These are phyloP conservation scores for Schizotus pectinicornis DNA, from an alignment of 2,888 invertebrate species.

Conservation along the genomic window DNA sequence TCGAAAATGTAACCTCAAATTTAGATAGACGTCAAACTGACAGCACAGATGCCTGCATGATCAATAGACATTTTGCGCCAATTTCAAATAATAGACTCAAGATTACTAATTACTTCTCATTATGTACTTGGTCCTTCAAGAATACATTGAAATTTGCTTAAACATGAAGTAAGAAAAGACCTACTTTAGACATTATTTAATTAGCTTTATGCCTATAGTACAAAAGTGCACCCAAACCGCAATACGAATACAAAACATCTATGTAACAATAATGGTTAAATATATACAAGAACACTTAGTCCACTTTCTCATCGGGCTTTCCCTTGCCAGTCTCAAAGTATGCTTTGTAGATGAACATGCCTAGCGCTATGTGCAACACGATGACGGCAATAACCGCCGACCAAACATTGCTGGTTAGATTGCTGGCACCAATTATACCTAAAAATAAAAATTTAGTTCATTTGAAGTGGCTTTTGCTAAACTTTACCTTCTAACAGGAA, in stretches of 20 bases:
- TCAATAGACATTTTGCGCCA: no score
- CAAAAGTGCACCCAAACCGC: not conserved
- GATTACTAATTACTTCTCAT: no score
- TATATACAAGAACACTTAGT: constrained; percentile 33
- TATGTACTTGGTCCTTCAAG: no score
- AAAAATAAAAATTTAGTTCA: constrained; percentile 36
- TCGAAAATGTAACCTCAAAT: no score
- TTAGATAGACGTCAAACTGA: no score
- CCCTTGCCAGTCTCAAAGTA: constrained; percentile 65
- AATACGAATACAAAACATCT: constrained; percentile 10
- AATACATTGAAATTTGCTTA: no score
- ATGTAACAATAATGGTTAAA: constrained; percentile 10
- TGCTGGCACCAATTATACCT: constrained; percentile 61
- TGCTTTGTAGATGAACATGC: constrained; percentile 78
- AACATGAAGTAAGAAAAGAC: no score
- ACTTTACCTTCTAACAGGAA: constrained; percentile 71
- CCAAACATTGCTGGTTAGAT: constrained; percentile 75
- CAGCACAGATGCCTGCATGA: no score
- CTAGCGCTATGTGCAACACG: constrained; percentile 77
- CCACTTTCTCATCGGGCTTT: constrained; percentile 50
- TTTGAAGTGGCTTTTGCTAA: not conserved
- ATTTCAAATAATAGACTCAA: no score
- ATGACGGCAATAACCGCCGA: constrained; percentile 79
- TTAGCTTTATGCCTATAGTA: no score
- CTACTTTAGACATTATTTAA: no score